These are phyloP conservation scores for Callionymus lyra DNA, from an alignment of 2,113 vertebrate genomes.

Conservation along the genomic window DNA sequence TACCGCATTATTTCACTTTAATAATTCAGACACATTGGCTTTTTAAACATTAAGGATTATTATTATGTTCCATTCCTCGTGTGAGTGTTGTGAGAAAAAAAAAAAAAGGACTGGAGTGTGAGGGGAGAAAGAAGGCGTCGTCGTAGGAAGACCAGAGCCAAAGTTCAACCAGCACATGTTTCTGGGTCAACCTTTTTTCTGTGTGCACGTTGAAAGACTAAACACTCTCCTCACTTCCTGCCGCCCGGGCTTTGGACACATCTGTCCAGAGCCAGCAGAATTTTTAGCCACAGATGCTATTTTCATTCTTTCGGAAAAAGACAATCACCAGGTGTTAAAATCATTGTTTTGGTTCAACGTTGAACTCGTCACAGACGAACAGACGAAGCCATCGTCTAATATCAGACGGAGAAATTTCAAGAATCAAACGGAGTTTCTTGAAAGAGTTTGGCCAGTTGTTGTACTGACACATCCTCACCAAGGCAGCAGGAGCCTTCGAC, in stretches of 20 bases:
- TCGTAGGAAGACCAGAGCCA: slow-evolving; percentile 56
- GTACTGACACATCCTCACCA: slow-evolving; percentile 6
- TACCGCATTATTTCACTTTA: too few species aligned
- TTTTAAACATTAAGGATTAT: too few species aligned
- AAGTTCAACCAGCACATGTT: slow-evolving; percentile 69
- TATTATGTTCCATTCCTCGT: too few species aligned
- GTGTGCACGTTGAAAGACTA: slow-evolving; percentile 34
- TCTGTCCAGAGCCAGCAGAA: slow-evolving; percentile 24
- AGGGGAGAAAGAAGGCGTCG: slow-evolving; percentile 32
- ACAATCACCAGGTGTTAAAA: background rate
- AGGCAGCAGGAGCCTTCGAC: slow-evolving; percentile 26
- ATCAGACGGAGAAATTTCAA: too few species aligned
- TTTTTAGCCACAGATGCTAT: slow-evolving; percentile 50
- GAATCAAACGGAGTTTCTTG: too few species aligned
- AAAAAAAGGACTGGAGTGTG: too few species aligned
- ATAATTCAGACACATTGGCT: too few species aligned
- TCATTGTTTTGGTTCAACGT: background rate
- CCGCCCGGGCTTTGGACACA: slow-evolving; percentile 24
- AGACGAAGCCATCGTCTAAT: too few species aligned
- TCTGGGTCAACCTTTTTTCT: slow-evolving; percentile 45
- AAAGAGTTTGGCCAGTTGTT: background rate
- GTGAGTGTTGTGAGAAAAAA: too few species aligned
- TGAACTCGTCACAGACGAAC: background rate
- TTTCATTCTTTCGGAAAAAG: slow-evolving; percentile 23
- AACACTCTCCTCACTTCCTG: slow-evolving; percentile 48